Evolutionary conservation across 1,140 invertebrate genomes (phyloP), one percentile per base, ranked within the genome.

Genomic region (Drosophila pectinifera): DNA sequence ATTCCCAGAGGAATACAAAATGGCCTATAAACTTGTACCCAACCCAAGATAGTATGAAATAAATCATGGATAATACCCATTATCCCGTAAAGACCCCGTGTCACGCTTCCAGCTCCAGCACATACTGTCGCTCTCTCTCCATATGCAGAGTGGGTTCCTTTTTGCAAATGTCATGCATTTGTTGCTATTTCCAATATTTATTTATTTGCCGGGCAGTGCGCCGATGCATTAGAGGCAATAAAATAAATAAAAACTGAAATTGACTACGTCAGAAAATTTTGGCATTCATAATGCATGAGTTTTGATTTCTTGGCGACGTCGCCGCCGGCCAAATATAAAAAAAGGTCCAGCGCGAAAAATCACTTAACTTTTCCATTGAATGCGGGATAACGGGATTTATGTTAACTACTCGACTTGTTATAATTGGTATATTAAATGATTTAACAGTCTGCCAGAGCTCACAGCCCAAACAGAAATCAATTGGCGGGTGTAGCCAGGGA

Each of bases 361-460:
- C 82, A 86, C 82, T 86, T 86, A 88, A 79, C 62, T 88, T 65
- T 75, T 72, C 58, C 80, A 73, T 79, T 76, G 75, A 72, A 73
- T 72, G 54, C 48, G 36, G 64, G 63, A 84, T 64, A 67, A 73
- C 61, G 61, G 77, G 85, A 89, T 89, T 89, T 89, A 89, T 89
- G 84, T 84, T 90, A 90, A 89, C 84, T 85, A 90, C 77, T 84
- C 78, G 80, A 89, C 85, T 89, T 90, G 85, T 89, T 90, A 89
- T 89, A 89, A 89, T 89, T 89, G 84, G 85, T 89, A 89, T 89
- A 89, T 89, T 89, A 89, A 89, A 89, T 89, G 84, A 89, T 89
- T 89, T 89, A 84, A 89, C 86, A 88, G 84, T 70, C 72, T 77
- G 77, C 61, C 72, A 68, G 78, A 62, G 80, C 70, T 68, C 68